Evolutionary conservation across 2,888 invertebrate genomes (phyloP).

Genomic region (Rhagonycha lutea): DNA sequence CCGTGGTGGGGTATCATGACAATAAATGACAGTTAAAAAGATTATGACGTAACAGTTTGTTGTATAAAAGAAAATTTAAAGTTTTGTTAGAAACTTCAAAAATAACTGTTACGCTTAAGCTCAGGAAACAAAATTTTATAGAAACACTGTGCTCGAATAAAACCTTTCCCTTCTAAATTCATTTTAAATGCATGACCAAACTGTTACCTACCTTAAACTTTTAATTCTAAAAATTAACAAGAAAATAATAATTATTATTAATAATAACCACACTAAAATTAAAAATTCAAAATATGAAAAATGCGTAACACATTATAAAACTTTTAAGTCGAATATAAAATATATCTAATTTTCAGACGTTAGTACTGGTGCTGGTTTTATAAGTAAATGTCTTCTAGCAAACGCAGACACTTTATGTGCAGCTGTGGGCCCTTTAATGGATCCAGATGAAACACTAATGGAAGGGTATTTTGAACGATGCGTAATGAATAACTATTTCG

Average conservation of each 20-base stretch:
- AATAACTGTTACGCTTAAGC: no score
- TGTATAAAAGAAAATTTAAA: no score
- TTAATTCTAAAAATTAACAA: not conserved
- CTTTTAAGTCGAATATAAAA: not conserved
- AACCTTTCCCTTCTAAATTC: no score
- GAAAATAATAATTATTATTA: no score
- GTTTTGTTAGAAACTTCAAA: no score
- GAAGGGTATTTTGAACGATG: conserved; percentile 92
- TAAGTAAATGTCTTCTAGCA: conserved; percentile 92
- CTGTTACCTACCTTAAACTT: not conserved
- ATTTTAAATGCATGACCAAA: not conserved
- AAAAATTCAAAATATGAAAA: not conserved
- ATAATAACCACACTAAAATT: not conserved
- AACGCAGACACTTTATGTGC: conserved; percentile 96
- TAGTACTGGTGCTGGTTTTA: conserved; percentile 79
- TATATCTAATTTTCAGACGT: conserved; percentile 58
- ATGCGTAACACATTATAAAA: not conserved
- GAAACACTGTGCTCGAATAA: no score
- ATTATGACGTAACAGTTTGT: not conserved
- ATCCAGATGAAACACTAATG: conserved; percentile 83
- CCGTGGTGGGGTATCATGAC: not conserved
- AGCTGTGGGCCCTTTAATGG: conserved; percentile 94
- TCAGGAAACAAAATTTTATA: no score
- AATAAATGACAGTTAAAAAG: not conserved
- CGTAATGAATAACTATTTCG: conserved; percentile 99